These are phyloP conservation scores for Athetis lepigone DNA, from an alignment of 2,888 invertebrate genomes.

Conservation along the genomic window DNA sequence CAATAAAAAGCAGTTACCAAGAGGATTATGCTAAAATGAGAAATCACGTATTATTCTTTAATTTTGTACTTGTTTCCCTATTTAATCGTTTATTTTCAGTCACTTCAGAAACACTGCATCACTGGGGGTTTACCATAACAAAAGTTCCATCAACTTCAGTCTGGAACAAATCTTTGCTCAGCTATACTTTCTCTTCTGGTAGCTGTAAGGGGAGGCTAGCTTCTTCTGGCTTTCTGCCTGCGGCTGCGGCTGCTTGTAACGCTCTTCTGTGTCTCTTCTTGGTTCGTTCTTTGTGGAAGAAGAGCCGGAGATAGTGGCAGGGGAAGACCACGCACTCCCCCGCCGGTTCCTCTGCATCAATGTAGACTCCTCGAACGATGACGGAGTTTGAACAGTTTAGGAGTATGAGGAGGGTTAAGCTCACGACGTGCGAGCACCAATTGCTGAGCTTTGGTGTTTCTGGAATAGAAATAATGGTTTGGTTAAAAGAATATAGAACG, in stretches of 20 bases:
- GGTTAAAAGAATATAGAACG: neutral
- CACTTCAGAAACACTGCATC: slow-evolving; percentile 55
- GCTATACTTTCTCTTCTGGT: slow-evolving; percentile 85
- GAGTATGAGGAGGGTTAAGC: slow-evolving; percentile 93
- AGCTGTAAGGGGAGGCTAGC: slow-evolving; percentile 81
- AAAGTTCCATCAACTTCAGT: slow-evolving; percentile 41
- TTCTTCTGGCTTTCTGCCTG: slow-evolving; percentile 79
- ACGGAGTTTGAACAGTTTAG: slow-evolving; percentile 97
- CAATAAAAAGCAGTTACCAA: neutral
- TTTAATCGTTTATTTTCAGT: slow-evolving; percentile 27
- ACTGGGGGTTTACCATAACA: slow-evolving; percentile 44
- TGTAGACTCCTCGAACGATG: slow-evolving; percentile 96
- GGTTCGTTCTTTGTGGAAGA: slow-evolving; percentile 93
- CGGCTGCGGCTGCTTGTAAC: slow-evolving; percentile 76
- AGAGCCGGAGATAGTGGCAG: slow-evolving; percentile 95
- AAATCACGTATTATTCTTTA: slow-evolving; percentile 6
- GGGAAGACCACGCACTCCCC: slow-evolving; percentile 96
- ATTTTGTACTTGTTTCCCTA: slow-evolving; percentile 36
- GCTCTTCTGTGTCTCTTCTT: slow-evolving; percentile 90
- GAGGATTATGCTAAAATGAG: slow-evolving; percentile 9
- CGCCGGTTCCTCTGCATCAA: slow-evolving; percentile 96
- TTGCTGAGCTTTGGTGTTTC: slow-evolving; percentile 94
- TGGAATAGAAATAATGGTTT: slow-evolving; percentile 69
- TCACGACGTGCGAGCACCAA: slow-evolving; percentile 94
- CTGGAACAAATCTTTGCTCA: slow-evolving; percentile 13